Evolutionary conservation across 2,888 invertebrate genomes (phyloP).

Genomic region (Rhopalosiphum nymphaeae): DNA sequence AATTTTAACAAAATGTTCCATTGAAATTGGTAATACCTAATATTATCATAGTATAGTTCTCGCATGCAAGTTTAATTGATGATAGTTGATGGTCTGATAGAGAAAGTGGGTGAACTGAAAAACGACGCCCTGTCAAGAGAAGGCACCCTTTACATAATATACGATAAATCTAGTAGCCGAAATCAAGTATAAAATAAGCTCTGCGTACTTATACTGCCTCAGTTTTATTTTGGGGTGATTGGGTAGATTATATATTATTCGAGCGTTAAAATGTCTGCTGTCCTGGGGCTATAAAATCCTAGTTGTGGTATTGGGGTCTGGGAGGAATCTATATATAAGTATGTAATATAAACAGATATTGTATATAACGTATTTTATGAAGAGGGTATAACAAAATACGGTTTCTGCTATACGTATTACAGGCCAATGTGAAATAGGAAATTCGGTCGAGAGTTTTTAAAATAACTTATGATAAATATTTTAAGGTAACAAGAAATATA

Average conservation of each 20-base stretch:
- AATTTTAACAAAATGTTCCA: background rate
- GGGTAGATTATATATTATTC: slow-evolving; percentile 23
- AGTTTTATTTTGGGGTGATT: background rate
- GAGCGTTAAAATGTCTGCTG: slow-evolving; percentile 7
- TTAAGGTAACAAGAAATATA: background rate
- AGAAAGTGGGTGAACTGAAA: background rate
- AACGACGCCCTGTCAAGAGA: background rate
- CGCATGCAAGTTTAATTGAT: background rate
- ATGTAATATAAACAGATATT: background rate
- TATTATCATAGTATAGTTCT: background rate
- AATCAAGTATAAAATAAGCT: slow-evolving; percentile 13
- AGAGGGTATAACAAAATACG: background rate
- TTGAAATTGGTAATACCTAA: background rate
- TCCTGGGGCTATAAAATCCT: slow-evolving; percentile 10
- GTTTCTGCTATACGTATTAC: background rate
- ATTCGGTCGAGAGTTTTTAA: background rate
- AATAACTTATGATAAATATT: background rate
- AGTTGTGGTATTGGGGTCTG: background rate
- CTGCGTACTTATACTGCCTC: background rate
- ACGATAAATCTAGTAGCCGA: background rate
- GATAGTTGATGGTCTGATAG: background rate
- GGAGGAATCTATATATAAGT: background rate
- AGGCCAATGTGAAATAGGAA: background rate
- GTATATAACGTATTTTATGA: background rate
- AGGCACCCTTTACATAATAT: background rate